Evolutionary conservation across 2,113 vertebrate genomes (phyloP).

Genomic region (Anseranas semipalmata): DNA sequence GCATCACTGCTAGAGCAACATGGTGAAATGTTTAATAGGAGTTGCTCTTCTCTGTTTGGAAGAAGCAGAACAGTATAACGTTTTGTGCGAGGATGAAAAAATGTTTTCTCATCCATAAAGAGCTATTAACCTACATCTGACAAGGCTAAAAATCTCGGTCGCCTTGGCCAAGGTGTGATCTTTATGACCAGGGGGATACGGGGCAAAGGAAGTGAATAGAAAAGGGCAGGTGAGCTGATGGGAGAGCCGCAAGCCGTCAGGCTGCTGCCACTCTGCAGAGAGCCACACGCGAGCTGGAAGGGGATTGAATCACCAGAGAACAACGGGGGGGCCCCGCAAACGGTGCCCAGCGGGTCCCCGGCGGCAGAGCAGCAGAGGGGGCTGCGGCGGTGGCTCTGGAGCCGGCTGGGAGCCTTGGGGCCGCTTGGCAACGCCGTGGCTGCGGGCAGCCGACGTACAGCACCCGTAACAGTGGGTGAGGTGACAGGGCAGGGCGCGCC

Average conservation of each 20-base stretch:
- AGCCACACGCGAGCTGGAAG: neutral
- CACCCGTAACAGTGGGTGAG: neutral
- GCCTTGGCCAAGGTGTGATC: neutral
- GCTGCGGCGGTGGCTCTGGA: rapidly evolving
- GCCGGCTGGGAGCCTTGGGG: neutral
- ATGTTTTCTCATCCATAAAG: neutral
- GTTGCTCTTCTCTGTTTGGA: neutral
- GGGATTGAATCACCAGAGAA: neutral
- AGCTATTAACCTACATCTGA: neutral
- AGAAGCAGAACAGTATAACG: neutral
- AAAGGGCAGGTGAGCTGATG: neutral
- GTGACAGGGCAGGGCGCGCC: neutral
- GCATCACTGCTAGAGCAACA: too few relatives aligned
- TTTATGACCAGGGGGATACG: rapidly evolving
- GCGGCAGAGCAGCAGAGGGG: too few relatives aligned
- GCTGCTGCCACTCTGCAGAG: neutral
- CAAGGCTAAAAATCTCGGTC: neutral
- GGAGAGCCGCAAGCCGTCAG: rapidly evolving
- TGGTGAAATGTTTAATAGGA: rapidly evolving
- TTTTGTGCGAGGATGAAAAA: neutral
- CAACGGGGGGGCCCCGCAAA: too few relatives aligned
- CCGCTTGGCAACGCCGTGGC: too few relatives aligned
- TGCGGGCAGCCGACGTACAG: neutral
- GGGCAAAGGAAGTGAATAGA: rapidly evolving
- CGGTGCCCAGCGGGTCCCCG: too few relatives aligned